Conservation (phyloP, 2,888 invertebrate genomes). For the Heliconius ethilla region DNA sequence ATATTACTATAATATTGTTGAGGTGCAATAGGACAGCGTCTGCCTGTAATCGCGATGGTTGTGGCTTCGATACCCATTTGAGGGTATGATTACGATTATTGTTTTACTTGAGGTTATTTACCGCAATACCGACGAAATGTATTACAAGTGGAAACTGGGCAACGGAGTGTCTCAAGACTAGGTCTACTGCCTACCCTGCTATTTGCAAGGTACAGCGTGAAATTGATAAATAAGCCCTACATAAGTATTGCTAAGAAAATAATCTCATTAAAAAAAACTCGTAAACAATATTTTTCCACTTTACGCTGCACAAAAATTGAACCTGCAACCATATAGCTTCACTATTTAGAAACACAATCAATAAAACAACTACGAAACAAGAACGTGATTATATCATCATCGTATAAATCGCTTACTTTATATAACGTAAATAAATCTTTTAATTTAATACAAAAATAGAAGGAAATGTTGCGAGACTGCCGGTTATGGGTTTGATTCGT, state of each 20-base stretch:
- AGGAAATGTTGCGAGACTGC: not conserved
- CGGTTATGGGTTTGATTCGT: not conserved
- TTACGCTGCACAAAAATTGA: not conserved
- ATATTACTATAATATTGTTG: not conserved
- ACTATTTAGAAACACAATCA: constrained; percentile 4
- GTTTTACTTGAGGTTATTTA: too few relatives aligned
- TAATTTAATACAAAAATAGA: not conserved
- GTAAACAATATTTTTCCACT: too few relatives aligned
- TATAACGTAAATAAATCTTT: constrained; percentile 10
- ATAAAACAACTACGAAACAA: not conserved
- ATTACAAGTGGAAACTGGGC: not conserved
- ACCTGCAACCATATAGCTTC: not conserved
- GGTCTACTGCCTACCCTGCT: not conserved
- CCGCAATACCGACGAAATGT: too few relatives aligned
- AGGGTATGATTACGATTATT: not conserved
- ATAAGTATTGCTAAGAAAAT: too few relatives aligned
- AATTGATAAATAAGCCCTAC: too few relatives aligned
- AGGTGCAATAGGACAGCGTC: not conserved
- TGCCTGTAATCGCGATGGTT: not conserved
- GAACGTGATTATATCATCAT: not conserved
- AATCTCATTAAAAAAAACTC: too few relatives aligned
- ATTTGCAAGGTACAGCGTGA: too few relatives aligned
- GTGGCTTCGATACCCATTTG: not conserved
- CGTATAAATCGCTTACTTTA: constrained; percentile 10
- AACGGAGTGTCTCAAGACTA: not conserved